Percentiles rank a stretch among this genome's conserved stretches.
Evolutionary conservation across 1,140 invertebrate genomes (phyloP).

Genomic region (Akabosia matsudoensis): DNA sequence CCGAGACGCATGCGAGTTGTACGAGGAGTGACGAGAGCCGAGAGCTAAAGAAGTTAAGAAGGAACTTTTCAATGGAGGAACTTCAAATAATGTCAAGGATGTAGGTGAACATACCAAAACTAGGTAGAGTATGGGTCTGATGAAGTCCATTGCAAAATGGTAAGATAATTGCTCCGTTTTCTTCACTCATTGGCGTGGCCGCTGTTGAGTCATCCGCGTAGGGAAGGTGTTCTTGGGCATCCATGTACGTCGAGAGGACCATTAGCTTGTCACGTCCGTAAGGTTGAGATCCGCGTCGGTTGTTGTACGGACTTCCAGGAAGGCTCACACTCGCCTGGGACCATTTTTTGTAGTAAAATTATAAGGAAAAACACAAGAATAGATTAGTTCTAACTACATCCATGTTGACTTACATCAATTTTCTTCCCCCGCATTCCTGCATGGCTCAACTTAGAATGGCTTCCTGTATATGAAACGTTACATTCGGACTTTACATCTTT

Average conservation of each 20-base stretch:
- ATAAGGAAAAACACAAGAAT: neutral
- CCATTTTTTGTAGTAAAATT: slow-evolving; percentile 29
- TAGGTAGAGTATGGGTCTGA: neutral
- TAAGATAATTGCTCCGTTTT: slow-evolving; percentile 90
- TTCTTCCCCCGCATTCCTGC: slow-evolving; percentile 74
- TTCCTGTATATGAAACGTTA: slow-evolving; percentile 62
- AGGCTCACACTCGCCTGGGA: slow-evolving; percentile 94
- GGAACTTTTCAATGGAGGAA: neutral
- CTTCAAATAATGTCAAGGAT: neutral
- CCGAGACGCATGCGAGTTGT: slow-evolving; percentile 87
- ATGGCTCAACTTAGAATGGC: slow-evolving; percentile 51
- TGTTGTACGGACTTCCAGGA: slow-evolving; percentile 92
- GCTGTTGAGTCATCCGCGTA: slow-evolving; percentile 97
- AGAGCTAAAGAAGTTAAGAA: neutral
- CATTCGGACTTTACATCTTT: slow-evolving; percentile 81
- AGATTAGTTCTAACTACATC: neutral
- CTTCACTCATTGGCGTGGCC: slow-evolving; percentile 96
- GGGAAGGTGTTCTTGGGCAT: slow-evolving; percentile 92
- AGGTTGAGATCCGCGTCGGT: slow-evolving; percentile 70
- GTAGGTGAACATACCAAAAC: slow-evolving; percentile 9
- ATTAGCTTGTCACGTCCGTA: slow-evolving; percentile 66
- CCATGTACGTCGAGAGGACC: slow-evolving; percentile 88
- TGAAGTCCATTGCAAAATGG: slow-evolving; percentile 57
- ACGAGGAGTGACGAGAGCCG: slow-evolving; percentile 79
- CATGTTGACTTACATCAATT: neutral